Conservation (phyloP, 2,113 vertebrate species). For the Panthera tigris region DNA sequence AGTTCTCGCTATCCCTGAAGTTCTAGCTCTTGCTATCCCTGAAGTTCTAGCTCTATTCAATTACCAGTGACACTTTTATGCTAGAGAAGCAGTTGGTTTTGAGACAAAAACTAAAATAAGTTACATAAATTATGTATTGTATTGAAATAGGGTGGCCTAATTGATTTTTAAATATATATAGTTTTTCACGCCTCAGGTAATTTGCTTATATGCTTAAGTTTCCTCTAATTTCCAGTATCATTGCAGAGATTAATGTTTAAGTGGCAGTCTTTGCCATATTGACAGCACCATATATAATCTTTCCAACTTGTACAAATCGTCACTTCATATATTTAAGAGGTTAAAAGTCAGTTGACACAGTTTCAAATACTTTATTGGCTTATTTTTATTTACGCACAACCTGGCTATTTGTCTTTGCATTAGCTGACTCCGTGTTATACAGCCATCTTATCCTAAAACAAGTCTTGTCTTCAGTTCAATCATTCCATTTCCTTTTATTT, state of each 20-base stretch:
- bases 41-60: not conserved
- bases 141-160: not conserved
- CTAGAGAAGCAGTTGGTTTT: not conserved
- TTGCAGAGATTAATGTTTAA: not conserved
- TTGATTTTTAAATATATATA: not conserved
- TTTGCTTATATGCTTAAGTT: not conserved
- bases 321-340: not conserved
- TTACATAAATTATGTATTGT: not conserved
- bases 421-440: not conserved
- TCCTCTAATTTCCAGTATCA: not conserved
- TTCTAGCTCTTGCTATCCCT: not conserved
- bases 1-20: not conserved
- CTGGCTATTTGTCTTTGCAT: not conserved
- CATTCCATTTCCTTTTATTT: constrained; percentile 3
- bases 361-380: constrained; percentile 5
- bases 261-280: not conserved
- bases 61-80: not conserved
- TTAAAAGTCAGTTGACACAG: not conserved
- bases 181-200: not conserved
- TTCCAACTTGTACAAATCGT: not conserved
- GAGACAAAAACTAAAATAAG: not conserved
- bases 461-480: not conserved
- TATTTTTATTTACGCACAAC: not conserved
- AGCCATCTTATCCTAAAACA: not conserved
- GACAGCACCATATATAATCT: not conserved